Percentiles rank a stretch among this genome's conserved stretches.
phyloP scores from a whole-genome alignment of 2,797 vertebrate species.

The Gymnoscopelus microlampas region DNA sequence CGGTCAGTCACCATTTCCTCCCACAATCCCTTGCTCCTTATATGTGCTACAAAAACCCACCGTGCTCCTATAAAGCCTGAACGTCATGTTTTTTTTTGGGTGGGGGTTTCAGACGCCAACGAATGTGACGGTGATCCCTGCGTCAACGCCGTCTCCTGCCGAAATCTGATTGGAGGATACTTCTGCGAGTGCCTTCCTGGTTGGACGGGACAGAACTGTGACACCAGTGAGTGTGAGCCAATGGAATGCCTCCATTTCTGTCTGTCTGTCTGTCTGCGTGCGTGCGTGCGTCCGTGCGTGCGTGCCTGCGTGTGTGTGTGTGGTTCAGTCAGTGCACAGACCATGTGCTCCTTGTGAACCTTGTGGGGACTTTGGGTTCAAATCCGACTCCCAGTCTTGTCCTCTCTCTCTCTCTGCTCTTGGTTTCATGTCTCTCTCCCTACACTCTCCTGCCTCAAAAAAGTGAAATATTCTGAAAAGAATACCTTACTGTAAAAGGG shows the following conservation, averaged over 20 bases:
- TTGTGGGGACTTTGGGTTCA: neutral
- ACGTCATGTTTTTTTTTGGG: neutral
- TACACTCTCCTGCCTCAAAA: too few relatives aligned
- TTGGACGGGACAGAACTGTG: constrained; percentile 92
- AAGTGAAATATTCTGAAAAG: too few relatives aligned
- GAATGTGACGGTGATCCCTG: constrained; percentile 90
- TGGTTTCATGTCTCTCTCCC: constrained; percentile 24
- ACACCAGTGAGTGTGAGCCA: constrained; percentile 86
- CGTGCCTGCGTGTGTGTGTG: too few relatives aligned
- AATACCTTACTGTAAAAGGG: too few relatives aligned
- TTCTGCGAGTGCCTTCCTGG: constrained; percentile 92
- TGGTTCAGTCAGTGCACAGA: too few relatives aligned
- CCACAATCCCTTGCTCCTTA: neutral
- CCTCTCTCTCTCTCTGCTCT: constrained; percentile 9
- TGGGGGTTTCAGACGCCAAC: constrained; percentile 84
- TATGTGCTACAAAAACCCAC: too few relatives aligned
- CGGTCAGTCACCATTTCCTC: constrained; percentile 78
- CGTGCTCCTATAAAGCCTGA: too few relatives aligned
- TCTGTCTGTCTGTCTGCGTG: too few relatives aligned
- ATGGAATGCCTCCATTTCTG: too few relatives aligned
- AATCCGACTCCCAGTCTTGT: neutral
- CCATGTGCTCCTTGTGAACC: too few relatives aligned
- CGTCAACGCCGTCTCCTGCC: constrained; percentile 89
- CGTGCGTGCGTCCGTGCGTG: too few relatives aligned
- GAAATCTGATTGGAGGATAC: constrained; percentile 93